phyloP scores from a whole-genome alignment of 2,113 vertebrate genomes.

The Rhombomys opimus region DNA sequence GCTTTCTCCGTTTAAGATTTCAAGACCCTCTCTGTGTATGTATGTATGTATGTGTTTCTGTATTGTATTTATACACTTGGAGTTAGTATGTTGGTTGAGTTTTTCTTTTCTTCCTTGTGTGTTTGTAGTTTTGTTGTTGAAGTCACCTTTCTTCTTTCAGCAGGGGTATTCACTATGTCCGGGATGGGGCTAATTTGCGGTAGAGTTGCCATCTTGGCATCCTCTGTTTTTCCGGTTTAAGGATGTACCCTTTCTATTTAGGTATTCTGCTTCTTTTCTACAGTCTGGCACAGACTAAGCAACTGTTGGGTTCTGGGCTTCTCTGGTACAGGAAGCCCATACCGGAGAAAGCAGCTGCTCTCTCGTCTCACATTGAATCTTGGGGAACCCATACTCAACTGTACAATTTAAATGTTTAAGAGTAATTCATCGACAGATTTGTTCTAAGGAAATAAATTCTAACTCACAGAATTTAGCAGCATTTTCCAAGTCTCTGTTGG shows the following conservation, averaged over 20 bases:
- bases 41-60: neutral
- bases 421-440: conserved; percentile 33
- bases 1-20: neutral
- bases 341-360: neutral
- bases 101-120: neutral
- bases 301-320: neutral
- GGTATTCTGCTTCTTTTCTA: neutral
- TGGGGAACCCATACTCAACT: neutral
- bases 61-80: neutral
- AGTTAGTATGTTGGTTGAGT: neutral
- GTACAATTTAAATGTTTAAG: conserved; percentile 41
- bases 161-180: neutral
- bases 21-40: no score
- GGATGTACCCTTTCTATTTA: neutral
- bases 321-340: neutral
- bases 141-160: neutral
- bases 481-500: conserved; percentile 7
- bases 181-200: neutral
- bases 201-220: neutral
- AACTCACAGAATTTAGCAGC: conserved; percentile 30
- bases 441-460: conserved; percentile 33
- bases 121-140: neutral
- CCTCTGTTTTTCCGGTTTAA: neutral
- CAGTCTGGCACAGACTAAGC: neutral
- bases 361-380: neutral